Conservation (phyloP, 2,888 invertebrate species). For the Strigamia maritima region DNA sequence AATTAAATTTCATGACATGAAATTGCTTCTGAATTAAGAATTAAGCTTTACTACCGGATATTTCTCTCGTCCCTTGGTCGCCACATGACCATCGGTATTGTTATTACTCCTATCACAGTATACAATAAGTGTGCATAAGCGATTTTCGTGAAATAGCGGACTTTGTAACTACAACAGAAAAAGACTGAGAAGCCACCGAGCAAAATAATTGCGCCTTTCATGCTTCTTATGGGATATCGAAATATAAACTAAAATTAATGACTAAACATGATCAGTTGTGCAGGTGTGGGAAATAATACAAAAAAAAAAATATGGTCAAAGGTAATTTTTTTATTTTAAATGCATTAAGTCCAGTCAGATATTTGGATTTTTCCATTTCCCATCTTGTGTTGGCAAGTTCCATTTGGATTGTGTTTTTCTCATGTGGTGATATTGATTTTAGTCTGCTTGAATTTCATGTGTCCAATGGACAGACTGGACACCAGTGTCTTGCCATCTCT, state of each 20-base stretch:
- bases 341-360: no score
- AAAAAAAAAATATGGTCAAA: no score
- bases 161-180: background rate
- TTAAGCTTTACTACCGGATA: background rate
- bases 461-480: background rate
- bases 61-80: background rate
- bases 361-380: background rate
- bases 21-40: no score
- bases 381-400: background rate
- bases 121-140: background rate
- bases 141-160: background rate
- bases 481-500: constrained; percentile 9
- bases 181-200: background rate
- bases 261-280: no score
- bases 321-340: no score
- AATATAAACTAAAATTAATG: no score
- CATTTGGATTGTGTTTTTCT: constrained; percentile 23
- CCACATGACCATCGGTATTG: background rate
- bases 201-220: background rate
- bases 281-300: no score
- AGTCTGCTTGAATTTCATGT: constrained; percentile 15
- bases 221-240: no score
- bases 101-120: background rate
- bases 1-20: no score
- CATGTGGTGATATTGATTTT: background rate